Evolutionary conservation across 30 jellyfish, hydroid and myxozoan species (phyloP).

Genomic region (Chrysaora quinquecirrha): DNA sequence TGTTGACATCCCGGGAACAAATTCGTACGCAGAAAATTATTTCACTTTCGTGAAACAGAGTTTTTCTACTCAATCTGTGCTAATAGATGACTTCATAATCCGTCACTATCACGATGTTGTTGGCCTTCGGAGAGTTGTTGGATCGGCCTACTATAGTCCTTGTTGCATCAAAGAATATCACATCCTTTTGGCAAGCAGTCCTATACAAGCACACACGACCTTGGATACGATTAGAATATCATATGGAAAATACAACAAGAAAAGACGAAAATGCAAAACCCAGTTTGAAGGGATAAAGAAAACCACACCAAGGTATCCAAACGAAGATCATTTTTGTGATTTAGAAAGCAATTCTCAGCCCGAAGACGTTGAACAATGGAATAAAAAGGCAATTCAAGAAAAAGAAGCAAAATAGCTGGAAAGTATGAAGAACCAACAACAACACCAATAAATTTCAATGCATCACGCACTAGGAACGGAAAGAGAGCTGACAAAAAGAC

Average conservation of each 20-base stretch:
- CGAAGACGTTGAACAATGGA: too few relatives aligned
- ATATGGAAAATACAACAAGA: background rate
- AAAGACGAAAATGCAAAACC: background rate
- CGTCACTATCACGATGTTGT: background rate
- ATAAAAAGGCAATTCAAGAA: too few relatives aligned
- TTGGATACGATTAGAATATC: background rate
- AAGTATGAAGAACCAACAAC: background rate
- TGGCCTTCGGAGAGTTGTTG: constrained; percentile 3
- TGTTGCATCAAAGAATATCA: too few relatives aligned
- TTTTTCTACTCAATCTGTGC: background rate
- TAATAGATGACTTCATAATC: background rate
- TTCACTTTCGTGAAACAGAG: constrained; percentile 5
- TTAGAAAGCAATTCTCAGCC: background rate
- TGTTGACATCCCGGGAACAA: background rate
- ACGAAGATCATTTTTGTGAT: background rate
- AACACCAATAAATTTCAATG: background rate
- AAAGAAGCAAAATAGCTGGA: too few relatives aligned
- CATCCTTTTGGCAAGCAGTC: too few relatives aligned
- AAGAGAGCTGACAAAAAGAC: background rate
- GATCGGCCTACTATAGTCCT: too few relatives aligned
- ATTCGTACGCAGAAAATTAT: constrained; percentile 11
- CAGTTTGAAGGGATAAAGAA: background rate
- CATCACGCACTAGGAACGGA: background rate
- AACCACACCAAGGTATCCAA: too few relatives aligned
- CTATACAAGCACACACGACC: too few relatives aligned